Evolutionary conservation across 2,797 vertebrate genomes (phyloP).

Genomic region (Sebastolobus altivelis): DNA sequence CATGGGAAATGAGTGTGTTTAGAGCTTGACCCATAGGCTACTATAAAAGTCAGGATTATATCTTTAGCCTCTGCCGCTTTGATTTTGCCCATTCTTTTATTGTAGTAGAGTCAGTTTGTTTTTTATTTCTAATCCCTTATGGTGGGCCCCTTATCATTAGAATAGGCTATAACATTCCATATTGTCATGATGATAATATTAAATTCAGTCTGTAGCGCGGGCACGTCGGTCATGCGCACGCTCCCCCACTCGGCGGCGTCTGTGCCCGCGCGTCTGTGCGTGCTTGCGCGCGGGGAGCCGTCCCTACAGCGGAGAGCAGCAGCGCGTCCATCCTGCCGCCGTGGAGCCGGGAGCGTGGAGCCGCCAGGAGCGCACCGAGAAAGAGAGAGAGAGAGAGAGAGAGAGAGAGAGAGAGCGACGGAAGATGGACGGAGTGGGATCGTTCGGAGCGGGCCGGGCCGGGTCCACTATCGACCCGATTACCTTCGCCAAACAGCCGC

Average conservation of each 20-base stretch:
- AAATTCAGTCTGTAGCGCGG: slow-evolving; percentile 16
- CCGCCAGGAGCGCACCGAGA: slow-evolving; percentile 65
- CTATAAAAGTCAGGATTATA: not conserved
- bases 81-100: not conserved
- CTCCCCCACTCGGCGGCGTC: not conserved
- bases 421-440: slow-evolving; percentile 96
- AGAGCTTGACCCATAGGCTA: too few relatives aligned
- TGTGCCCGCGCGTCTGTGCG: slow-evolving; percentile 37
- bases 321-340: slow-evolving; percentile 60
- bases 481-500: slow-evolving; percentile 91
- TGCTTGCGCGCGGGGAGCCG: slow-evolving; percentile 38
- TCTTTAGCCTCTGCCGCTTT: not conserved
- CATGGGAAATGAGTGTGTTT: too few relatives aligned
- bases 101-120: not conserved
- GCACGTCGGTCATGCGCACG: slow-evolving; percentile 21
- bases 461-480: slow-evolving; percentile 91
- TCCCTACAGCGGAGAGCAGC: slow-evolving; percentile 72
- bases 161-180: not conserved
- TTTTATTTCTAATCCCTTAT: not conserved
- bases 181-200: not conserved
- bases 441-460: slow-evolving; percentile 94
- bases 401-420: slow-evolving; percentile 38
- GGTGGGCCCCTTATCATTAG: too few relatives aligned
- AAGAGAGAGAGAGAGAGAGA: slow-evolving; percentile 64
- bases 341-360: slow-evolving; percentile 74